These are phyloP conservation scores for Drosophila parabipectinata DNA, from an alignment of 1,140 invertebrate species.

Conservation along the genomic window DNA sequence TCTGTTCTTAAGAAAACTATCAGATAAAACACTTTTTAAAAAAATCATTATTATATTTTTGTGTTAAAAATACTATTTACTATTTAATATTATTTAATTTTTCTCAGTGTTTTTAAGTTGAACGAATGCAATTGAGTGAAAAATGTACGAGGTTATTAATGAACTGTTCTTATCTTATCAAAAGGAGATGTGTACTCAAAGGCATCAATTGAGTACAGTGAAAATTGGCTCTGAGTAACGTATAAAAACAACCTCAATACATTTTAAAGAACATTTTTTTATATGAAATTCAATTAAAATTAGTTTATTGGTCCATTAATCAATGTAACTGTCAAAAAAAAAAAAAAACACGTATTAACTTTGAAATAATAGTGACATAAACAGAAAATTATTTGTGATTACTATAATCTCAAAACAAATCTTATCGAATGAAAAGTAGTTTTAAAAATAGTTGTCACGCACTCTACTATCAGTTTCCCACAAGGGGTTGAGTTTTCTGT, in stretches of 20 bases:
- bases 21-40: too few species aligned
- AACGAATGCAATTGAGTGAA: not conserved
- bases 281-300: too few species aligned
- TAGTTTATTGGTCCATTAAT: too few species aligned
- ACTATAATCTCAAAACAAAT: slow-evolving; percentile 7
- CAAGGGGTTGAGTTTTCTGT: not conserved
- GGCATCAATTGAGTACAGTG: slow-evolving; percentile 8
- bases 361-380: not conserved
- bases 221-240: not conserved
- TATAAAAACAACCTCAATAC: too few species aligned
- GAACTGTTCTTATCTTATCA: slow-evolving; percentile 44
- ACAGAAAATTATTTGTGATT: slow-evolving; percentile 23
- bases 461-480: not conserved
- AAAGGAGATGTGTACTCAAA: not conserved
- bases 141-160: slow-evolving; percentile 1
- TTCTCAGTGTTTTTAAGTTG: not conserved
- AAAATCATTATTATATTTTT: too few species aligned
- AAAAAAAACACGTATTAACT: slow-evolving; percentile 1
- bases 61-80: too few species aligned
- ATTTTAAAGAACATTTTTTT: too few species aligned
- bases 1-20: too few species aligned
- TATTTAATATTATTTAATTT: not conserved
- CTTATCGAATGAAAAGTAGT: slow-evolving; percentile 5
- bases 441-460: not conserved
- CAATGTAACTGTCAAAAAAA: too few species aligned